Conservation (phyloP, 2,888 invertebrate genomes). For the Sarcophaga caerulescens region DNA sequence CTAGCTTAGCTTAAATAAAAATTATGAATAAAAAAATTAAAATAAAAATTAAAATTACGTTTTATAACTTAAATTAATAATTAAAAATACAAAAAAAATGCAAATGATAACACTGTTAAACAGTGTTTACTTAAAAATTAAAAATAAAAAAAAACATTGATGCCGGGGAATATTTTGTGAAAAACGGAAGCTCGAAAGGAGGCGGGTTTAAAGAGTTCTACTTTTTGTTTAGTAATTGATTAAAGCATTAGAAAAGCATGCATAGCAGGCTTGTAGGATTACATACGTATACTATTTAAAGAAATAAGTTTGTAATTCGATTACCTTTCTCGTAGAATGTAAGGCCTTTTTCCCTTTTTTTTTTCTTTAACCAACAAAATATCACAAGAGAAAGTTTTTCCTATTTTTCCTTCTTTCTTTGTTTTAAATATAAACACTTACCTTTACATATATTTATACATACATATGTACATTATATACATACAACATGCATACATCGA, state of each 20-base stretch:
- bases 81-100: constrained; percentile 19
- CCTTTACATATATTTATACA: constrained; percentile 49
- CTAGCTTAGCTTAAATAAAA: constrained; percentile 15
- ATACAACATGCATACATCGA: too few relatives aligned
- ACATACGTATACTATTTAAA: neutral
- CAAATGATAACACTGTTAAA: constrained; percentile 51
- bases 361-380: constrained; percentile 42
- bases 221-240: constrained; percentile 13
- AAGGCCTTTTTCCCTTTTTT: constrained; percentile 30
- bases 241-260: constrained; percentile 64
- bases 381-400: constrained; percentile 55
- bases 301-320: neutral
- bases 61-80: neutral
- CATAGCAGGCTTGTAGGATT: constrained; percentile 59
- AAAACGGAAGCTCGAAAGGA: constrained; percentile 58
- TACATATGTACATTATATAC: neutral
- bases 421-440: constrained; percentile 51
- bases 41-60: constrained; percentile 19
- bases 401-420: constrained; percentile 39
- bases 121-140: constrained; percentile 27
- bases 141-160: constrained; percentile 2
- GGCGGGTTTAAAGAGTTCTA: neutral
- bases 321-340: constrained; percentile 39
- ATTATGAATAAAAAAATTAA: constrained; percentile 8
- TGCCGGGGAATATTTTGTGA: neutral